These are phyloP conservation scores for Litocranius walleri DNA, from an alignment of 2,113 vertebrate species.

Conservation along the genomic window DNA sequence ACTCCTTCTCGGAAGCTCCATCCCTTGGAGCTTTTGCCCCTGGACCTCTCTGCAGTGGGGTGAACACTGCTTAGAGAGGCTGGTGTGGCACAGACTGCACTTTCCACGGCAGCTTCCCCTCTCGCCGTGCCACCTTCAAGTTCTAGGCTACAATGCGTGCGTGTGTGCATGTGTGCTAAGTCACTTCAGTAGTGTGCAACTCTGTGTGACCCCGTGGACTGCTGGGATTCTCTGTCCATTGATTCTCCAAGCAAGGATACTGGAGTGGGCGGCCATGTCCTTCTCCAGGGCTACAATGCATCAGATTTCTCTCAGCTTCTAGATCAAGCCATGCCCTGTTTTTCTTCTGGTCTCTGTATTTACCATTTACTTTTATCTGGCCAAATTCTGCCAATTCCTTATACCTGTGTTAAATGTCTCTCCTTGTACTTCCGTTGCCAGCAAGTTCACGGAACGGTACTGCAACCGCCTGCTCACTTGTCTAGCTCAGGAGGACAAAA, in stretches of 20 bases:
- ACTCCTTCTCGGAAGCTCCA: background rate
- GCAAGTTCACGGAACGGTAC: background rate
- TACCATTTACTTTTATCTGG: background rate
- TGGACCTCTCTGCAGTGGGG: background rate
- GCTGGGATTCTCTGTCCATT: background rate
- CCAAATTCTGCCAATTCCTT: background rate
- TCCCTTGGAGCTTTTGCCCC: background rate
- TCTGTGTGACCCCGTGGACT: background rate
- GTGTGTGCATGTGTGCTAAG: accelerated
- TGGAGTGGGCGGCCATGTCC: background rate
- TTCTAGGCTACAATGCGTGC: background rate
- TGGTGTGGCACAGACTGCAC: background rate
- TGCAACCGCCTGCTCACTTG: background rate
- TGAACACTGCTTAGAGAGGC: too few species aligned
- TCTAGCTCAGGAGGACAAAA: background rate
- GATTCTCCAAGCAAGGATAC: background rate
- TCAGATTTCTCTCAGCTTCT: background rate
- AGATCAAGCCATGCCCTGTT: background rate
- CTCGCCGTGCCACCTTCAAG: background rate
- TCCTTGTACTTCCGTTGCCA: background rate
- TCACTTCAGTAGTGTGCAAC: background rate
- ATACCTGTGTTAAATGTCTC: background rate
- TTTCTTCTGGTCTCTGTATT: background rate
- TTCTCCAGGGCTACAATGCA: background rate
- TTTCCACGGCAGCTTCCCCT: background rate